Evolutionary conservation across 2,797 vertebrate species (phyloP).

Genomic region (Lacerta bilineata): DNA sequence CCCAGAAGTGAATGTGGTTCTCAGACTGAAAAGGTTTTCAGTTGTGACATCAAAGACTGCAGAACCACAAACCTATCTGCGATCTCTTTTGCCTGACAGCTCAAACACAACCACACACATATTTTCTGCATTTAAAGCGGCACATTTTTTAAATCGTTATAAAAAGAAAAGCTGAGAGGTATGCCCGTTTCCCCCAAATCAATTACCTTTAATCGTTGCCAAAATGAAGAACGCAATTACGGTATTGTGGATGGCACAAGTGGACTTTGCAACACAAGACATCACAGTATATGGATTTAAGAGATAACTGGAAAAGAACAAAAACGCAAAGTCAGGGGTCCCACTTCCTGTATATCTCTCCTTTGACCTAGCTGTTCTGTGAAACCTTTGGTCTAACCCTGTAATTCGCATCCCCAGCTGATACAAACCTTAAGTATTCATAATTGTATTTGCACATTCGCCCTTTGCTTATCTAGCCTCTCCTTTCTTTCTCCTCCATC

Average conservation of each 20-base stretch:
- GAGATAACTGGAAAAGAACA: constrained; percentile 88
- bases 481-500: not conserved
- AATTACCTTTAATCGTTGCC: constrained; percentile 91
- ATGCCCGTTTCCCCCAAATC: not conserved
- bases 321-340: not conserved
- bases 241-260: constrained; percentile 94
- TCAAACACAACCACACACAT: not conserved
- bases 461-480: not conserved
- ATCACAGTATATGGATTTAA: constrained; percentile 96
- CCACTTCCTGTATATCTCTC: not conserved
- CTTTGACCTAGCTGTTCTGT: not conserved
- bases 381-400: not conserved
- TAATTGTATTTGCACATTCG: not conserved
- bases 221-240: constrained; percentile 93
- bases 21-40: not conserved
- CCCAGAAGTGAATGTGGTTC: no score
- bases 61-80: not conserved
- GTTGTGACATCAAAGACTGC: not conserved
- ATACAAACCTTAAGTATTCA: not conserved
- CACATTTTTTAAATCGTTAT: constrained; percentile 6
- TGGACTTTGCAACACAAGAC: constrained; percentile 97
- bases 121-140: not conserved
- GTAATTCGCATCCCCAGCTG: not conserved
- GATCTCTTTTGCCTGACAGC: not conserved
- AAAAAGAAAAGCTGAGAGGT: not conserved